These are phyloP conservation scores for Ursus arctos DNA, from an alignment of 2,113 vertebrate genomes.

Conservation along the genomic window DNA sequence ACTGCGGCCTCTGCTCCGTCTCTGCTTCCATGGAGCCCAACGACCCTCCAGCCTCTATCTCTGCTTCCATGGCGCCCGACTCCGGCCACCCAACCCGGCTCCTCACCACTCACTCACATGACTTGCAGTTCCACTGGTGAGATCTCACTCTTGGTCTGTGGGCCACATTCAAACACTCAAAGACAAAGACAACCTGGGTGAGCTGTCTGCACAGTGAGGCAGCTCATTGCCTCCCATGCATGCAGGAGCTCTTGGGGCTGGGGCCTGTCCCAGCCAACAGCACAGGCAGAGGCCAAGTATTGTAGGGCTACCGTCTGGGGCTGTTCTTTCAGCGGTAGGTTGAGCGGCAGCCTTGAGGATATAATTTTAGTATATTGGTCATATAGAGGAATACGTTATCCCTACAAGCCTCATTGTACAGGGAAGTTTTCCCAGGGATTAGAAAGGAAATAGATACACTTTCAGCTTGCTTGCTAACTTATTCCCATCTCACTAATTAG, in stretches of 20 bases:
- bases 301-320: fast-evolving
- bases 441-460: neutral
- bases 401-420: fast-evolving
- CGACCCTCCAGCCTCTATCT: no score
- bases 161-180: no score
- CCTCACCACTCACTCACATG: fast-evolving
- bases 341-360: fast-evolving
- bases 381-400: fast-evolving
- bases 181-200: neutral
- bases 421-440: no score
- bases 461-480: neutral
- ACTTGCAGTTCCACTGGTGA: fast-evolving
- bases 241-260: fast-evolving
- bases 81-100: fast-evolving
- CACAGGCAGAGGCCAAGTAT: fast-evolving
- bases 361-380: fast-evolving
- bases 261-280: fast-evolving
- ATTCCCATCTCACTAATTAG: neutral
- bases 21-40: fast-evolving
- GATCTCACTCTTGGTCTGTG: no score
- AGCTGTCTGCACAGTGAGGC: fast-evolving
- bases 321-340: fast-evolving
- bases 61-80: fast-evolving
- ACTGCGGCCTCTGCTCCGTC: fast-evolving
- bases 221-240: fast-evolving